phyloP scores from a whole-genome alignment of 2,113 vertebrate species.

The Tachysurus fulvidraco region DNA sequence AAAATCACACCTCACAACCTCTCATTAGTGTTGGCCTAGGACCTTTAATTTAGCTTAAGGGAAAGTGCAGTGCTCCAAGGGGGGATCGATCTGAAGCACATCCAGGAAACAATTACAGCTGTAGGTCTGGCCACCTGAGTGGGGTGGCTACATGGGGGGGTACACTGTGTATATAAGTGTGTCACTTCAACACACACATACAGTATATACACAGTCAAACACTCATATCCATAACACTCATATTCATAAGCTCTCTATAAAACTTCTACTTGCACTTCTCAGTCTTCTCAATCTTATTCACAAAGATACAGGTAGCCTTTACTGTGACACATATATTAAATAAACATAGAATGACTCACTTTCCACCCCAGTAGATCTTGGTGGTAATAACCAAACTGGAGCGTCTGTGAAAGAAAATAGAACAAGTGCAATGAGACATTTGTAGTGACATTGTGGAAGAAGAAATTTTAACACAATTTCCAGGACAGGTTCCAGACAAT shows the following conservation, averaged over 20 bases:
- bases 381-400: conserved; percentile 97
- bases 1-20: conserved; percentile 32
- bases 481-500: conserved; percentile 10
- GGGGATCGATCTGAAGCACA: conserved; percentile 16
- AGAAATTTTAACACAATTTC: conserved; percentile 2
- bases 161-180: no score
- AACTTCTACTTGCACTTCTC: not conserved
- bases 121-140: conserved; percentile 6
- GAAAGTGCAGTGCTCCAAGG: conserved; percentile 51
- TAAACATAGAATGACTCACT: conserved; percentile 77
- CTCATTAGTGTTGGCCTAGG: conserved; percentile 30
- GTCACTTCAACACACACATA: not conserved
- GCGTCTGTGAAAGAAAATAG: conserved; percentile 72
- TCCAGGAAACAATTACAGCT: conserved; percentile 52
- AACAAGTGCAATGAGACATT: conserved; percentile 23
- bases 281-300: not conserved
- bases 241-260: not conserved
- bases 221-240: not conserved
- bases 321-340: not conserved
- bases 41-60: conserved; percentile 51
- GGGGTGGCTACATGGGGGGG: not conserved
- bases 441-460: not conserved
- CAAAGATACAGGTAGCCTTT: not conserved
- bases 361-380: conserved; percentile 98
- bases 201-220: not conserved